These are phyloP conservation scores for Talpa occidentalis DNA, from an alignment of 2,113 vertebrate species.

Conservation along the genomic window DNA sequence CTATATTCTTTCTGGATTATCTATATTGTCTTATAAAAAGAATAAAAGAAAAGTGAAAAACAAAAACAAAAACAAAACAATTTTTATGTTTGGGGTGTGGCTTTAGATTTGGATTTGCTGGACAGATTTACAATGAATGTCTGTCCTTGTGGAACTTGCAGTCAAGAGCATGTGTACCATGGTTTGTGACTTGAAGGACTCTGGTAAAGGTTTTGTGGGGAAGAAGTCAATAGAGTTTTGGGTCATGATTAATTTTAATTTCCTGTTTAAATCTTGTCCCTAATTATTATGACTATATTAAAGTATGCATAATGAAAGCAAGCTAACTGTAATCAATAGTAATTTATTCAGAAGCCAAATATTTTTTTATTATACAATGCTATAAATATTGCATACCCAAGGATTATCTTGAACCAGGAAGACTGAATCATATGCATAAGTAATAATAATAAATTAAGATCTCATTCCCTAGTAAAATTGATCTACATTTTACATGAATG, in stretches of 20 bases:
- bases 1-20: background rate
- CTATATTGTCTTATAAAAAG: background rate
- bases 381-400: conserved; percentile 39
- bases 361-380: conserved; percentile 59
- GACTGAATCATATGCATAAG: conserved; percentile 31
- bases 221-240: background rate
- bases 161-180: fast-evolving
- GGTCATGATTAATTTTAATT: background rate
- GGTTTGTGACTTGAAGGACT: background rate
- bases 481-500: background rate
- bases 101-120: background rate
- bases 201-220: background rate
- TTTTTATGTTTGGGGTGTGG: background rate
- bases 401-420: background rate
- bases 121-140: background rate
- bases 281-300: conserved; percentile 25
- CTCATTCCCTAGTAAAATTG: background rate
- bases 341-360: background rate
- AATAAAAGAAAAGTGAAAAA: background rate
- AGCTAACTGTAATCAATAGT: conserved; percentile 3
- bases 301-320: background rate
- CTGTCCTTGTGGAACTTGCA: background rate
- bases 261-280: background rate
- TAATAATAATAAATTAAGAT: conserved; percentile 50
- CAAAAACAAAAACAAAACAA: background rate